Base-by-base conservation (phyloP, 1,140 invertebrate genomes). In the Bombus confusus region DNA sequence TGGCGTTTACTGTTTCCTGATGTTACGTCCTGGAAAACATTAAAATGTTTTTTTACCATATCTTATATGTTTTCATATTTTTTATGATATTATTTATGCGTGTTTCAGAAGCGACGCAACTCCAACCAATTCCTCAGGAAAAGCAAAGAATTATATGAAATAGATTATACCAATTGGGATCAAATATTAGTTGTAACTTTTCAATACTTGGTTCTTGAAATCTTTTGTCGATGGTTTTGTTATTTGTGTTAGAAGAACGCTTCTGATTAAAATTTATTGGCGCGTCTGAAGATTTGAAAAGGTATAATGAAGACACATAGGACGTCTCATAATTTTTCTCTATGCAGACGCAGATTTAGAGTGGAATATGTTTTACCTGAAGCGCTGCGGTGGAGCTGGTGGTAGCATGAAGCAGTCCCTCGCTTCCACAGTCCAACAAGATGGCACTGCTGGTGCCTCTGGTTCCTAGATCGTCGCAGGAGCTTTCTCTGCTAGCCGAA, bases 401-500 rank as follows among this genome's bases (percentile, higher is more conserved):
- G 34, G 93, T 91, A 34, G 94, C 92, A 75, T 94, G 93, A 18
- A 95, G 86, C 13, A 95, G 90, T 25, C 94, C 93, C 39, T 95
- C 94, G 87, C 92, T 94, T 57, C 92, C 93, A 62, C 94, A 93
- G 71, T 95, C 93, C 57, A 95, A 92, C 31, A 94, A 85, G 34
- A 94, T 93, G 37, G 93, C 93, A 72, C 93, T 94, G 31, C 93
- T 93, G 62, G 91, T 93, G 41, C 91, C 93, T 41, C 92, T 92
- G 3, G 90, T 92, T 15, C 92, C 94, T 13, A 93, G 77, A 73
- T 94, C 94, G 82, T 94, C 94, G 83, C 93, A 94, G 18, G 92
- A 95, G 69, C 93, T 95, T 47, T 94, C 94, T 86, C 91, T 93
- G 91, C 92, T 94, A 80, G 90, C 88, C 25, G 93, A 93, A 80